phyloP scores from a whole-genome alignment of 2,113 vertebrate genomes.

The Gambusia holbrooki region DNA sequence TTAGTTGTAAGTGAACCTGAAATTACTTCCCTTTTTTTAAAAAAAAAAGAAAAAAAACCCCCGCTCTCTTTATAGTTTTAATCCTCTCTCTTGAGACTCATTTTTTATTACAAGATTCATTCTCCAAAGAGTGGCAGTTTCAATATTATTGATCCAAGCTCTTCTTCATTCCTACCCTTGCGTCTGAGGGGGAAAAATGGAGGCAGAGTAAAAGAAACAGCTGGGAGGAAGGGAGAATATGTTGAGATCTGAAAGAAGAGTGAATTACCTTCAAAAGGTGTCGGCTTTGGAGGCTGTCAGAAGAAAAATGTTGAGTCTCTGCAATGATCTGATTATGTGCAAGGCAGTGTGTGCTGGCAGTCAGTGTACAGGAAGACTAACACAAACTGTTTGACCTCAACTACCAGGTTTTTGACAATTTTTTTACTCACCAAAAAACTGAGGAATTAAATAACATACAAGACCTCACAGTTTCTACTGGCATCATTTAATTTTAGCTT shows the following conservation, averaged over 20 bases:
- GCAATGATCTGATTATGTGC: constrained; percentile 4
- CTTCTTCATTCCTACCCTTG: constrained; percentile 15
- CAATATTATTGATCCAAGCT: constrained; percentile 41
- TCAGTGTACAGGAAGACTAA: constrained; percentile 77
- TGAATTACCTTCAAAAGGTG: constrained; percentile 12
- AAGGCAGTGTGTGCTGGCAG: not conserved
- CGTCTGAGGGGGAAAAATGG: constrained; percentile 1
- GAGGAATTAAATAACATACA: constrained; percentile 8
- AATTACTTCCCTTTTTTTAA: not conserved
- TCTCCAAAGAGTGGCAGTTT: constrained; percentile 35
- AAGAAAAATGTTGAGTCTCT: constrained; percentile 10
- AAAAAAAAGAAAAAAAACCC: not conserved
- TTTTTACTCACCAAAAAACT: constrained; percentile 81
- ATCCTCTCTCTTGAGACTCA: constrained; percentile 10
- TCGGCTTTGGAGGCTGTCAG: constrained; percentile 1
- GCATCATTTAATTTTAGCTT: constrained; percentile 10
- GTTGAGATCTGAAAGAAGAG: not conserved
- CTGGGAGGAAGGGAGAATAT: not conserved
- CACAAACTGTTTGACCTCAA: constrained; percentile 86
- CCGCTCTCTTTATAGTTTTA: constrained; percentile 3
- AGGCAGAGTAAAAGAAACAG: constrained; percentile 9
- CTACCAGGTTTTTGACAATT: constrained; percentile 84
- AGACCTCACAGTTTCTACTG: not conserved
- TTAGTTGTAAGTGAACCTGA: constrained; percentile 3
- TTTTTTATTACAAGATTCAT: constrained; percentile 25